Evolutionary conservation across 2,113 vertebrate species (phyloP).

Genomic region (Struthio camelus): DNA sequence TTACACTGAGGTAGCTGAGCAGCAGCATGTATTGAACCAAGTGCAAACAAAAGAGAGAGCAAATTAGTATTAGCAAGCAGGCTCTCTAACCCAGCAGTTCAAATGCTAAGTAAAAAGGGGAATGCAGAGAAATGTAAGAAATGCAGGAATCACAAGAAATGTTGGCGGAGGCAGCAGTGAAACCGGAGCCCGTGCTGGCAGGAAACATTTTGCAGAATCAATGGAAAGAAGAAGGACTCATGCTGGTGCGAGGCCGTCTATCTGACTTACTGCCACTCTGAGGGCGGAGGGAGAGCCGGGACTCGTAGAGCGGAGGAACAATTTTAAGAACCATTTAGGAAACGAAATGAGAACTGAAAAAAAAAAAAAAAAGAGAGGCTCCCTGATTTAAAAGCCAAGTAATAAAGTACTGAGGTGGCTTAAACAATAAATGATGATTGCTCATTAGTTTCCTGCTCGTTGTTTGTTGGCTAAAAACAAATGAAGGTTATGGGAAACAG

Average conservation of each 20-base stretch:
- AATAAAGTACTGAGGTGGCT: not conserved
- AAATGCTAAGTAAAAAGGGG: not conserved
- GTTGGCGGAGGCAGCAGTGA: not conserved
- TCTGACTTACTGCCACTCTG: accelerated
- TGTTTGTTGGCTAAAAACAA: slow-evolving; percentile 1
- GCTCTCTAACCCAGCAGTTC: not conserved
- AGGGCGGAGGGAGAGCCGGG: accelerated
- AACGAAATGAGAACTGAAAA: not conserved
- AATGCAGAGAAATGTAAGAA: accelerated
- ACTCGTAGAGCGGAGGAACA: not conserved
- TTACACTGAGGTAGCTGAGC: not conserved
- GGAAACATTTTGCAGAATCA: not conserved
- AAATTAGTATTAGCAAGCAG: not conserved
- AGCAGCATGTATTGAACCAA: not conserved
- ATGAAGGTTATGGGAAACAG: not conserved
- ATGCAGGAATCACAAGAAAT: not conserved
- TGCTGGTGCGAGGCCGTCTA: not conserved
- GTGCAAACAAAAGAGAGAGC: not conserved
- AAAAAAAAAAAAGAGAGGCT: not conserved
- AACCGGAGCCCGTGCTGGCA: not conserved
- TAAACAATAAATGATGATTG: not conserved
- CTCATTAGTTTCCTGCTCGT: not conserved
- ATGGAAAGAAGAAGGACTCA: not conserved
- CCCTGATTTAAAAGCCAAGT: not conserved
- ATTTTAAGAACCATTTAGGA: not conserved